Evolutionary conservation across 1,140 invertebrate species (phyloP).

Genomic region (Drosophila nannoptera): DNA sequence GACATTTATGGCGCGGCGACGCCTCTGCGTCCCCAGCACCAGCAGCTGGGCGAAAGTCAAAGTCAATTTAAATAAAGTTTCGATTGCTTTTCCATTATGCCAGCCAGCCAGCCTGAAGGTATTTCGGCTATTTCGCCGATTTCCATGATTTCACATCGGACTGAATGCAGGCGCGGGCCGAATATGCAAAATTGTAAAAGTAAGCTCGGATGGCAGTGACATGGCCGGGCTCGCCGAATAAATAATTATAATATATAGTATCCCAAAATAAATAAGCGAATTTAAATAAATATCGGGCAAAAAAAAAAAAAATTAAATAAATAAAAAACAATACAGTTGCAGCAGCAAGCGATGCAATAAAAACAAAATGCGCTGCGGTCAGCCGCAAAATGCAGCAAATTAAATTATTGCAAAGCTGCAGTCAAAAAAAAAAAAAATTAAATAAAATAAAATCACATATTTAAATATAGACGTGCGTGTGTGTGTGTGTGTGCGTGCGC

Average conservation of each 20-base stretch:
- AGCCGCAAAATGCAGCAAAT: constrained; percentile 62
- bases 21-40: constrained; percentile 7
- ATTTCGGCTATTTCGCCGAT: background rate
- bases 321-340: constrained; percentile 14
- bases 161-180: constrained; percentile 23
- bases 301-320: constrained; percentile 7
- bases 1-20: constrained; percentile 24
- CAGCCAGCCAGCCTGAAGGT: constrained; percentile 1
- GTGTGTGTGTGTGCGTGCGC: background rate
- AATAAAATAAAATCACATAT: background rate
- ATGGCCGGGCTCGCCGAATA: constrained; percentile 38
- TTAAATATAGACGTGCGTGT: background rate
- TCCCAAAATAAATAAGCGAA: constrained; percentile 13
- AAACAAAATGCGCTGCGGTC: constrained; percentile 48
- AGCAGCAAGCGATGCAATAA: constrained; percentile 9
- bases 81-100: constrained; percentile 6
- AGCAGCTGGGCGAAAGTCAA: constrained; percentile 2
- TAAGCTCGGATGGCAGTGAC: constrained; percentile 52
- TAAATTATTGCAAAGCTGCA: constrained; percentile 54
- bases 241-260: constrained; percentile 20
- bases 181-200: constrained; percentile 39
- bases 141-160: constrained; percentile 20
- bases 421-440: constrained; percentile 13
- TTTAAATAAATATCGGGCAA: constrained; percentile 10
- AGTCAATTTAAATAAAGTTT: background rate